Base-by-base conservation (phyloP, 2,888 invertebrate genomes). In the Falcaria lacertinaria region DNA sequence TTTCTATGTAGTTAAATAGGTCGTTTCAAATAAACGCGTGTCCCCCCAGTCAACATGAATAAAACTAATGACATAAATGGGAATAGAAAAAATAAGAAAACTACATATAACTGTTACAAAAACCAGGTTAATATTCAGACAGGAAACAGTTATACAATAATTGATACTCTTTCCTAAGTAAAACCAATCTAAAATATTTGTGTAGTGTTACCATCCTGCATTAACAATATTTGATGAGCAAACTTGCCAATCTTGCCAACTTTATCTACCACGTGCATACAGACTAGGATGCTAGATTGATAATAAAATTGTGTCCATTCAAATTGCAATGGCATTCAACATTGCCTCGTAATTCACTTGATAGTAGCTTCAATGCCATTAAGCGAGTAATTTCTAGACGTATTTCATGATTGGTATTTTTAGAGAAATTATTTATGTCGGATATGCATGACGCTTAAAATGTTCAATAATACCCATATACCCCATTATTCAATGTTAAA, bases 301-400 rank as follows among this genome's bases (percentile, higher is more conserved):
- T 17, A 13, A 19, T n/a, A n/a, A 16, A 17, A 35, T 36, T 35
- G 35, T 17, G 35, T 35, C 17, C 35, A n/a, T 13, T 6, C 13
- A 17, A 16, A 36, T 36, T 36, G 35, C 19, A 15, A 13, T 17
- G 35, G 17, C 16, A 36, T 19, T 16, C 19, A 13, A 19, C 17
- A 36, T 36, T 36, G 35, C n/a, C 35, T 36, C n/a, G 19, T 35
- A 11, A 35, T 19, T 36, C 13, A 36, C 35, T 36, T 36, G 16
- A 36, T 36, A 17, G 19, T 36, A 19, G 13, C n/a, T 36, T 36
- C 13, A 36, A 13, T 36, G 35, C 17, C 13, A 19, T 4, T 19
- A 19, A 19, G 17, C 17, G 17, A 35, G 35, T 7, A 34, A 34
- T 34, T 11, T 11, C 34, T 0, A 34, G 15, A 11, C 16, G 34